Percentiles rank a stretch among this genome's conserved stretches.
Conservation (phyloP, 2,888 invertebrate genomes). For the Rhopalosiphum nymphaeae region DNA sequence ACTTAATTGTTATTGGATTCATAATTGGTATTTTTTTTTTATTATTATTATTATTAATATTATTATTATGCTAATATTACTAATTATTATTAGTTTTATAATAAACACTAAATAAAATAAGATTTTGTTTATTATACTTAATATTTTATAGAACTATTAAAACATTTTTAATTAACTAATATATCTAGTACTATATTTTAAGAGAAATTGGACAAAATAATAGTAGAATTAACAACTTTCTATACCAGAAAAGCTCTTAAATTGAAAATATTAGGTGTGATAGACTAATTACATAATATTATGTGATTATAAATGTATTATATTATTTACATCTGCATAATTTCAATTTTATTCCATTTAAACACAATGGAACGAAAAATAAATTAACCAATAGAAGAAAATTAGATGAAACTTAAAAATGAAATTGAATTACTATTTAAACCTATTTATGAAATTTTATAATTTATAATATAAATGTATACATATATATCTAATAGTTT, state of each 20-base stretch:
- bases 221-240: neutral
- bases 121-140: constrained; percentile 34
- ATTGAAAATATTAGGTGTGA: neutral
- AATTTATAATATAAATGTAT: neutral
- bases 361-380: neutral
- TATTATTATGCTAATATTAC: constrained; percentile 47
- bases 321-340: neutral
- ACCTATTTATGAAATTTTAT: neutral
- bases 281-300: neutral
- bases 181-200: neutral
- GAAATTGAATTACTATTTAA: neutral
- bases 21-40: constrained; percentile 23
- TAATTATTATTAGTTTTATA: constrained; percentile 58
- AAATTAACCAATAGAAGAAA: neutral
- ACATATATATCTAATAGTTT: neutral
- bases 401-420: neutral
- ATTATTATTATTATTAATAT: neutral
- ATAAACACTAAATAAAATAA: constrained; percentile 53
- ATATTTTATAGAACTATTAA: constrained; percentile 20
- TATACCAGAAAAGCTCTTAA: neutral
- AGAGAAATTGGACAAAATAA: neutral
- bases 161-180: neutral
- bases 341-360: neutral
- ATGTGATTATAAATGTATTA: neutral
- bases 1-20: constrained; percentile 32